A percentile compares a stretch with the other conserved stretches of the same genome.
Evolutionary conservation across 2,888 invertebrate genomes (phyloP).

Genomic region (Oxytorus armatus): DNA sequence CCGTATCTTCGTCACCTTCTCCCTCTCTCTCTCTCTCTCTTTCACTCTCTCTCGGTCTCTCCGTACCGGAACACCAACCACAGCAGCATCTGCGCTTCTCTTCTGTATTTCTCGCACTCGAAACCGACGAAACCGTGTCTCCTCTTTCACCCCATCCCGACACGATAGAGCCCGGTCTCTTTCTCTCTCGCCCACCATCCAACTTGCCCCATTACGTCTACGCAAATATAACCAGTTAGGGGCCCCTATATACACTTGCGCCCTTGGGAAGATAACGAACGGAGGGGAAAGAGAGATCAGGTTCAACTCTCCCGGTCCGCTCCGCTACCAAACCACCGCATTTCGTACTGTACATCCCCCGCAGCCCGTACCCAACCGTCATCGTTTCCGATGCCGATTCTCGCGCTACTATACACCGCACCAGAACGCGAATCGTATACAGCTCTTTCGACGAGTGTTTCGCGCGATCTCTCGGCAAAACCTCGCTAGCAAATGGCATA

Average conservation of each 20-base stretch:
- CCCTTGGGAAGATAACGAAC: constrained; percentile 71
- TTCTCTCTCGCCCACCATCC: constrained; percentile 67
- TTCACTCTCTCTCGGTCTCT: constrained; percentile 42
- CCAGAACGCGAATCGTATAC: constrained; percentile 3
- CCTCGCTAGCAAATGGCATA: not conserved
- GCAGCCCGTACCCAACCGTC: constrained; percentile 26
- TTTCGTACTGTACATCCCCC: not conserved
- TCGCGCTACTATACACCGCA: constrained; percentile 1
- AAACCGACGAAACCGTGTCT: constrained; percentile 39
- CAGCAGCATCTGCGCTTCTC: constrained; percentile 28
- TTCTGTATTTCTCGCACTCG: constrained; percentile 29
- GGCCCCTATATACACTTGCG: constrained; percentile 68
- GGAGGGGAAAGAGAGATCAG: constrained; percentile 67
- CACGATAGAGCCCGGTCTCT: not conserved
- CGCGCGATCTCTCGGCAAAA: not conserved
- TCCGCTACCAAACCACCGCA: constrained; percentile 11
- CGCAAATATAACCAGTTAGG: constrained; percentile 80
- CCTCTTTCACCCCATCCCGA: constrained; percentile 44
- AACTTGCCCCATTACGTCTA: constrained; percentile 80
- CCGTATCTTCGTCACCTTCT: constrained; percentile 73
- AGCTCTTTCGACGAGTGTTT: constrained; percentile 28
- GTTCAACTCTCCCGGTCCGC: constrained; percentile 59
- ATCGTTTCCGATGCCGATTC: constrained; percentile 52
- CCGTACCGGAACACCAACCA: constrained; percentile 33
- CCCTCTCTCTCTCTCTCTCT: constrained; percentile 54